Conservation (phyloP, 2,113 vertebrate species). For the Peromyscus polionotus region DNA sequence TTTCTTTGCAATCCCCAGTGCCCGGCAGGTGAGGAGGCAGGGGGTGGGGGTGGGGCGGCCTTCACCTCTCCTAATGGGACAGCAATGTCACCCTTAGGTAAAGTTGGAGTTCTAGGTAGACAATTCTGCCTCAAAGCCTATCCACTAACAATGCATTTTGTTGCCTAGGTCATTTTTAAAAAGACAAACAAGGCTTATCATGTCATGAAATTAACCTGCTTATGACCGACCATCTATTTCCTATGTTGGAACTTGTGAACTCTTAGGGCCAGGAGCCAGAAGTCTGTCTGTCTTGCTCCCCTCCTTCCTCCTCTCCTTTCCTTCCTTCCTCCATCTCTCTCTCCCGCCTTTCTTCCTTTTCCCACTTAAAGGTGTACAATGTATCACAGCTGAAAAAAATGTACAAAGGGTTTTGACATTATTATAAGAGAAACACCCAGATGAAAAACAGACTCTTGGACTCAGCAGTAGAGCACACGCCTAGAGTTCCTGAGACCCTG, state of each 20-base stretch:
- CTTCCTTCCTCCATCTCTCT: rapidly evolving
- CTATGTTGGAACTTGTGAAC: not conserved
- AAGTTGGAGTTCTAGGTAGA: not conserved
- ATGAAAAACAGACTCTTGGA: not conserved
- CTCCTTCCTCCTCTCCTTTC: rapidly evolving
- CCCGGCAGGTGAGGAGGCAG: not conserved
- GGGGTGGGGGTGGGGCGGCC: not conserved
- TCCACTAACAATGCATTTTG: not conserved
- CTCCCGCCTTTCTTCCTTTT: not conserved
- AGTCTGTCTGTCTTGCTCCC: not conserved
- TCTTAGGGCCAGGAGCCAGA: not conserved
- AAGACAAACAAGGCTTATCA: not conserved
- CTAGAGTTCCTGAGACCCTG: not conserved
- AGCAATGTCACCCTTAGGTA: not conserved
- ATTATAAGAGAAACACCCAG: not conserved
- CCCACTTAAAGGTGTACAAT: not conserved
- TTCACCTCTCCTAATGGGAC: not conserved
- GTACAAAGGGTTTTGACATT: not conserved
- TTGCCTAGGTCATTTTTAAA: conserved; percentile 18
- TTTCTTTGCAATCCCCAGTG: not conserved
- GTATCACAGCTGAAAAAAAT: not conserved
- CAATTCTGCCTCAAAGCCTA: not conserved
- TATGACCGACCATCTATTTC: not conserved
- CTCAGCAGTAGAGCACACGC: not conserved
- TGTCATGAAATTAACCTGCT: conserved; percentile 5